Evolutionary conservation across 2,888 invertebrate genomes (phyloP), one percentile per base, ranked within the genome.

Genomic region (Sthenelais limicola): DNA sequence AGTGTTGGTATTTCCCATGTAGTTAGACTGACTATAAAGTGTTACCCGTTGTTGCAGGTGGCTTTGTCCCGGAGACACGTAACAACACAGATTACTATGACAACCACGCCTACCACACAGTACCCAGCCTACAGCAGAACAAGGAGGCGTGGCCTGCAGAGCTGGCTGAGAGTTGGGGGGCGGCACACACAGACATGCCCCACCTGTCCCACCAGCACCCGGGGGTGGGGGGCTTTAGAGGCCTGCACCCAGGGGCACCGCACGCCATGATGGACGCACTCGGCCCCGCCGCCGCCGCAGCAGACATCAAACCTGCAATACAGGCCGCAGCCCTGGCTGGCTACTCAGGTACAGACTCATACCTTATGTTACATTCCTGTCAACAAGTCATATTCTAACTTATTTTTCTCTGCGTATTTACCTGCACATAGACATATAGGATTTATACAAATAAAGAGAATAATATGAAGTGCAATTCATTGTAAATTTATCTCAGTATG

Each of bases 21-120:
- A n/a, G n/a, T n/a, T n/a, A n/a, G n/a, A n/a, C n/a, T n/a, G n/a
- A n/a, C 3, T 30, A 32, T 3, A 26, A 30, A n/a, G n/a, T n/a
- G n/a, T n/a, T n/a, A n/a, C n/a, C n/a, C n/a, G 5, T 58, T 5
- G 33, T 24, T 52, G 0, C 74, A 82, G 83, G 80, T 66, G 80
- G 81, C 62, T 83, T 79, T 74, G 74, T 82, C 67, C 80, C 79
- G 48, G 81, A 80, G 38, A 76, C 76, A 9, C 49, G 66, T 33
- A 33, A 49, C 30, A 21, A 21, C 33, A 62, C 51, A 3, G 24
- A 18, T 77, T 75, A 75, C 75, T 81, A 80, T 58, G 80, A 82
- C 58, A 80, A 82, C 30, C 79, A 80, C 73, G 91, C 92, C 76
- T 94, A 93, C 87, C 93, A 94, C 86, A 92, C 93, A 73, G 94